Percentiles rank a stretch among this genome's conserved stretches.
Conservation (phyloP, 2,888 invertebrate species). For the Himalopsyche japonica region DNA sequence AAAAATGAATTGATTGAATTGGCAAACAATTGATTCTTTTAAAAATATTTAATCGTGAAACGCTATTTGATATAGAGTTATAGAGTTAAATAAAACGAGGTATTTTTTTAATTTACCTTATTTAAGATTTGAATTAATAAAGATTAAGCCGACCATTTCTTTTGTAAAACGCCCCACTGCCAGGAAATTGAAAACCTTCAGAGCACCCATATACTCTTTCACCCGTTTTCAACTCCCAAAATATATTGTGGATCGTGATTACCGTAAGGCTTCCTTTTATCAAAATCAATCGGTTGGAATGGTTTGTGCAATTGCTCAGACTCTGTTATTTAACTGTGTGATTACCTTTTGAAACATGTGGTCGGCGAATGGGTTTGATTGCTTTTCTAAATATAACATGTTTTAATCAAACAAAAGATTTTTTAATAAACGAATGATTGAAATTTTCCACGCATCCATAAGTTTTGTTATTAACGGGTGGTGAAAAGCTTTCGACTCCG, state of each 20-base stretch:
- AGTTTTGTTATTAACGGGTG: too few species aligned
- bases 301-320: slow-evolving; percentile 28
- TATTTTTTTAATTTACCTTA: too few species aligned
- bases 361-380: background rate
- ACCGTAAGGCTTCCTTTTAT: slow-evolving; percentile 21
- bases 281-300: slow-evolving; percentile 23
- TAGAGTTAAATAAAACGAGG: too few species aligned
- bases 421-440: too few species aligned
- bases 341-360: background rate
- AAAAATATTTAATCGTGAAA: too few species aligned
- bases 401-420: too few species aligned
- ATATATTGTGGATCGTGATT: slow-evolving; percentile 15
- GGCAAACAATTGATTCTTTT: too few species aligned
- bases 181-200: background rate
- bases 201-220: background rate
- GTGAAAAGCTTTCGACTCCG: too few species aligned
- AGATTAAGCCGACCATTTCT: background rate
- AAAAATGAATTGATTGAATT: too few species aligned
- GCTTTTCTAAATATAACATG: background rate
- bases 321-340: background rate
- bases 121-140: too few species aligned
- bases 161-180: background rate
- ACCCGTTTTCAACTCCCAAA: background rate
- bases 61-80: too few species aligned
- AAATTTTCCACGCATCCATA: too few species aligned